A percentile compares a stretch with the other conserved stretches of the same genome.
Conservation (phyloP, 2,113 vertebrate species). For the Nerophis ophidion region DNA sequence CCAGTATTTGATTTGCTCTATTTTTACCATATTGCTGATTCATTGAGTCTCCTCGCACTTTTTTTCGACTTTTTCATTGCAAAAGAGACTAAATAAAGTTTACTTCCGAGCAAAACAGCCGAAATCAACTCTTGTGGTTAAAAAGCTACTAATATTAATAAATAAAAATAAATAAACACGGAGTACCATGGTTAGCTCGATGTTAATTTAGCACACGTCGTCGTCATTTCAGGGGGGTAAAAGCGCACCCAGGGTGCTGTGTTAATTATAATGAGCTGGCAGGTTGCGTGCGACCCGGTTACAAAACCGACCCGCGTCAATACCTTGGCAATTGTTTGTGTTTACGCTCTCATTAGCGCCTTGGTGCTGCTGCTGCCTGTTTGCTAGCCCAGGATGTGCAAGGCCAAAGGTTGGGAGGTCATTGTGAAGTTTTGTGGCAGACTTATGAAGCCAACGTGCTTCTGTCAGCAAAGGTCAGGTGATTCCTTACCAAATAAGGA, state of each 20-base stretch:
- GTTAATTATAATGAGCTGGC: constrained; percentile 1
- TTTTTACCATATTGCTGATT: too few relatives aligned
- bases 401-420: constrained; percentile 6
- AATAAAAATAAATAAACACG: too few relatives aligned
- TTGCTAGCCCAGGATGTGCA: not conserved
- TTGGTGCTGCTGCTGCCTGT: constrained; percentile 24
- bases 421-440: not conserved
- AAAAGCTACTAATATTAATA: too few relatives aligned
- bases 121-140: too few relatives aligned
- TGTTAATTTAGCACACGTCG: not conserved
- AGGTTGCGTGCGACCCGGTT: constrained; percentile 38
- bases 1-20: too few relatives aligned
- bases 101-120: too few relatives aligned
- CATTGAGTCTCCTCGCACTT: too few relatives aligned
- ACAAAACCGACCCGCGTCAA: constrained; percentile 53
- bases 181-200: too few relatives aligned
- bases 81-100: too few relatives aligned
- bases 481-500: constrained; percentile 26
- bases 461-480: not conserved
- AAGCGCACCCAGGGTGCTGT: not conserved
- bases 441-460: not conserved
- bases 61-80: too few relatives aligned
- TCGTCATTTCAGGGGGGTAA: not conserved
- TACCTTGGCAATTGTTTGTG: constrained; percentile 46
- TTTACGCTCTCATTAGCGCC: constrained; percentile 45